Conservation (phyloP, 1,140 invertebrate genomes). For the Drosophila littoralis region DNA sequence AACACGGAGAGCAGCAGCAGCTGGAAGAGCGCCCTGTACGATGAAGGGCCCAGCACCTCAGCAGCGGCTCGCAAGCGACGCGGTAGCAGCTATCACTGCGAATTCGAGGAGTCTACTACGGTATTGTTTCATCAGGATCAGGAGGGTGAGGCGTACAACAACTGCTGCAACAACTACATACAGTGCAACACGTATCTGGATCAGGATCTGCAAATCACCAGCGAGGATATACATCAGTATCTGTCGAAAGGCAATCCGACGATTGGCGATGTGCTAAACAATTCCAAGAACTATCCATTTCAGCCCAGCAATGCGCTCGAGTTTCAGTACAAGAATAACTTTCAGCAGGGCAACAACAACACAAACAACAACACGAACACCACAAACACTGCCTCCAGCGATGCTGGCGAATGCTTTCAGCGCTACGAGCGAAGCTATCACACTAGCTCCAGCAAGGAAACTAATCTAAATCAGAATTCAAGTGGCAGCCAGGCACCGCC, state of each 20-base stretch:
- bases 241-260: slow-evolving; percentile 75
- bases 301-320: slow-evolving; percentile 80
- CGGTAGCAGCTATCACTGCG: slow-evolving; percentile 71
- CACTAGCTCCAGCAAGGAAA: slow-evolving; percentile 69
- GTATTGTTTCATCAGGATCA: slow-evolving; percentile 79
- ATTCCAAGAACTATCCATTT: slow-evolving; percentile 82
- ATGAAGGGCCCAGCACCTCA: slow-evolving; percentile 70
- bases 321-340: slow-evolving; percentile 84
- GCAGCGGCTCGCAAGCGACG: slow-evolving; percentile 68
- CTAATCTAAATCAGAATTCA: slow-evolving; percentile 75
- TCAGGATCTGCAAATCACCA: slow-evolving; percentile 83
- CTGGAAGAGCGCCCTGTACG: slow-evolving; percentile 57
- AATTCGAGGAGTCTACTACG: slow-evolving; percentile 81
- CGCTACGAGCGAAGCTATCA: slow-evolving; percentile 59
- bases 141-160: slow-evolving; percentile 76
- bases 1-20: slow-evolving; percentile 24
- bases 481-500: slow-evolving; percentile 1
- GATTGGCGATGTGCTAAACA: slow-evolving; percentile 70
- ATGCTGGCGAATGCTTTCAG: slow-evolving; percentile 73
- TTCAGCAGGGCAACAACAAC: slow-evolving; percentile 61
- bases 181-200: slow-evolving; percentile 83
- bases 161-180: slow-evolving; percentile 82
- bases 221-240: slow-evolving; percentile 83
- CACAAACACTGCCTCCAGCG: slow-evolving; percentile 67
- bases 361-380: slow-evolving; percentile 69